phyloP scores from a whole-genome alignment of 2,797 vertebrate genomes.

The Heterohyrax brucei region DNA sequence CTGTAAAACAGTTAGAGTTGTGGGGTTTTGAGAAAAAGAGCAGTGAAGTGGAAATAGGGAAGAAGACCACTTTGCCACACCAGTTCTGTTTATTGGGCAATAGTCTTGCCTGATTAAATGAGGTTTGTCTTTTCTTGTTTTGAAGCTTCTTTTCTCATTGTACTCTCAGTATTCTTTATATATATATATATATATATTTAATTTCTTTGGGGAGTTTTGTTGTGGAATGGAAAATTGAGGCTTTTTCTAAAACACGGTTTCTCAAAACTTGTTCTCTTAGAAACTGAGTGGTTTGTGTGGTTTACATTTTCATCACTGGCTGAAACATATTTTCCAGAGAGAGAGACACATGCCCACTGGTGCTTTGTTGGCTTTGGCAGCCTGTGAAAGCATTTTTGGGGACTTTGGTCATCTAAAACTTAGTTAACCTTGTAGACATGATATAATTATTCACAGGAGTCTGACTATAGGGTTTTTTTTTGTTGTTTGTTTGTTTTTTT shows the following conservation, averaged over 20 bases:
- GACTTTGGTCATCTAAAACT: slow-evolving; percentile 75
- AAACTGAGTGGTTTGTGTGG: slow-evolving; percentile 79
- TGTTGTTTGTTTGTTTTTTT: neutral
- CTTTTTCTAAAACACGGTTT: slow-evolving; percentile 84
- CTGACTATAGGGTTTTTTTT: neutral
- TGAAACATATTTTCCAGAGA: slow-evolving; percentile 83
- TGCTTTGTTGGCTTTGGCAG: slow-evolving; percentile 75
- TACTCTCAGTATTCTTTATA: slow-evolving; percentile 62
- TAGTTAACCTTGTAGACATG: slow-evolving; percentile 74
- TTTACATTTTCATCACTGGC: slow-evolving; percentile 81
- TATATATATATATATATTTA: neutral
- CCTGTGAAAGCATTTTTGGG: slow-evolving; percentile 69
- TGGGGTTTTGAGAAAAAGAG: neutral
- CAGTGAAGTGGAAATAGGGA: neutral
- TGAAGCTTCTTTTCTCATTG: slow-evolving; percentile 24
- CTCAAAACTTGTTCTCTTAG: slow-evolving; percentile 81
- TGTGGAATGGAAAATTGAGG: slow-evolving; percentile 81
- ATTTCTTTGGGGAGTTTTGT: slow-evolving; percentile 70
- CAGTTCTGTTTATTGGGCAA: neutral
- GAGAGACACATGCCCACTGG: slow-evolving; percentile 51
- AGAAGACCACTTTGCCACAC: neutral
- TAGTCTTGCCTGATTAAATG: slow-evolving; percentile 6
- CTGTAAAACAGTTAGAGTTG: neutral
- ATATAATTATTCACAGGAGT: slow-evolving; percentile 76
- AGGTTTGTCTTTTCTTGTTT: slow-evolving; percentile 41